Percentiles rank a stretch among this genome's conserved stretches.
phyloP scores from a whole-genome alignment of 2,888 invertebrate genomes.

The Lithophane semibrunnea region DNA sequence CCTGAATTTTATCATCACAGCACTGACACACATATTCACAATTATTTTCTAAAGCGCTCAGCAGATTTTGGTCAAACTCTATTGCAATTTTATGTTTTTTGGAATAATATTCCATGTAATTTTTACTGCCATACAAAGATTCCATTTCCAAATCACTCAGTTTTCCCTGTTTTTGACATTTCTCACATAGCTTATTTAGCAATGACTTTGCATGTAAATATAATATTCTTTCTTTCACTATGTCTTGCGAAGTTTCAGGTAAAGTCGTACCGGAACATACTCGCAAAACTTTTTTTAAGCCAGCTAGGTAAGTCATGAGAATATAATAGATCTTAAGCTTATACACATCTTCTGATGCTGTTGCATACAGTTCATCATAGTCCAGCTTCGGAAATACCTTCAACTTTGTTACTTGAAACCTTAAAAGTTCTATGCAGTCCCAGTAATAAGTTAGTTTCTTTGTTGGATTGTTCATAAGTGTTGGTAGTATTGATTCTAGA shows the following conservation, averaged over 20 bases:
- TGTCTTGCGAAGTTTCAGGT: conserved; percentile 76
- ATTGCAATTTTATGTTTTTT: conserved; percentile 72
- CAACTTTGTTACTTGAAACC: conserved; percentile 78
- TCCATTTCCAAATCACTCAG: conserved; percentile 72
- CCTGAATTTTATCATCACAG: conserved; percentile 79
- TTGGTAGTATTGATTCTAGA: conserved; percentile 67
- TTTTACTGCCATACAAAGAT: conserved; percentile 72
- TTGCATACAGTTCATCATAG: conserved; percentile 70
- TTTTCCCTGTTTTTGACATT: conserved; percentile 57
- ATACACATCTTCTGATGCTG: conserved; percentile 74
- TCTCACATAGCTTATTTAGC: conserved; percentile 68
- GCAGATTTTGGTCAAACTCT: conserved; percentile 66
- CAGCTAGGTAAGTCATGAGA: conserved; percentile 72
- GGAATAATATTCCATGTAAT: conserved; percentile 78
- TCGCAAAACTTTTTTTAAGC: conserved; percentile 71
- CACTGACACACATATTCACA: conserved; percentile 78
- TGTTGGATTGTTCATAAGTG: conserved; percentile 76
- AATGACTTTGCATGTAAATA: conserved; percentile 73
- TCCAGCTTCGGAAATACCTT: conserved; percentile 76
- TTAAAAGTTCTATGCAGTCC: conserved; percentile 81
- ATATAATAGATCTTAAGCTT: conserved; percentile 81
- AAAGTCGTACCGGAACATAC: conserved; percentile 62
- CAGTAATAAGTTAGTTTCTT: conserved; percentile 76
- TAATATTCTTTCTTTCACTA: conserved; percentile 79
- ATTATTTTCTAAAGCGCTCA: conserved; percentile 54